Evolutionary conservation across 1,140 invertebrate genomes (phyloP).

Genomic region (Hyles euphorbiae): DNA sequence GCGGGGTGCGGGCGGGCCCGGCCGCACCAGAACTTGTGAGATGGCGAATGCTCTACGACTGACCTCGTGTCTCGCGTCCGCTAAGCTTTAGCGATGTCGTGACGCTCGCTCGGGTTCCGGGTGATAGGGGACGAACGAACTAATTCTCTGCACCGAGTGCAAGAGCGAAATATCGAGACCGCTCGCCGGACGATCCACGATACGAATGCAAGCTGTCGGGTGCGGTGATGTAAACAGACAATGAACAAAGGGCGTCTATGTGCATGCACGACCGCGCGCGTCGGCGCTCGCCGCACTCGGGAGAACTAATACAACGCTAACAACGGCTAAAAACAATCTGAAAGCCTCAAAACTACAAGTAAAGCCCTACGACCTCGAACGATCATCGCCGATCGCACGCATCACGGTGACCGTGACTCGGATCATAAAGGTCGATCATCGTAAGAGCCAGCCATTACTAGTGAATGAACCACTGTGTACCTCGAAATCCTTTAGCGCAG

Average conservation of each 20-base stretch:
- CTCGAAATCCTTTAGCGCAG: constrained; percentile 83
- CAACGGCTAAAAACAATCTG: constrained; percentile 75
- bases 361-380: constrained; percentile 76
- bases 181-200: constrained; percentile 68
- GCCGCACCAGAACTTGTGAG: constrained; percentile 68
- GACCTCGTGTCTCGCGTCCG: constrained; percentile 60
- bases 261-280: constrained; percentile 67
- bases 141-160: constrained; percentile 47
- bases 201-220: constrained; percentile 71
- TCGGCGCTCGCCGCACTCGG: constrained; percentile 70
- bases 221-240: constrained; percentile 70
- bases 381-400: constrained; percentile 63
- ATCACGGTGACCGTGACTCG: constrained; percentile 56
- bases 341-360: constrained; percentile 79
- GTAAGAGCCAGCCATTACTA: constrained; percentile 75
- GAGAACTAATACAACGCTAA: constrained; percentile 76
- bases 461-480: constrained; percentile 77
- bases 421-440: constrained; percentile 66
- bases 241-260: constrained; percentile 69
- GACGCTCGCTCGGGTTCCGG: constrained; percentile 54
- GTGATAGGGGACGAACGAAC: constrained; percentile 45
- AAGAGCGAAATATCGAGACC: constrained; percentile 53
- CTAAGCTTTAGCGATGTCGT: constrained; percentile 37
- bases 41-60: constrained; percentile 71
- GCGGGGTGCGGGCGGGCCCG: constrained; percentile 33